A percentile compares a stretch with the other conserved stretches of the same genome.
These are phyloP conservation scores for Drosophila acutilabella DNA, from an alignment of 2,888 invertebrate genomes.

Conservation along the genomic window DNA sequence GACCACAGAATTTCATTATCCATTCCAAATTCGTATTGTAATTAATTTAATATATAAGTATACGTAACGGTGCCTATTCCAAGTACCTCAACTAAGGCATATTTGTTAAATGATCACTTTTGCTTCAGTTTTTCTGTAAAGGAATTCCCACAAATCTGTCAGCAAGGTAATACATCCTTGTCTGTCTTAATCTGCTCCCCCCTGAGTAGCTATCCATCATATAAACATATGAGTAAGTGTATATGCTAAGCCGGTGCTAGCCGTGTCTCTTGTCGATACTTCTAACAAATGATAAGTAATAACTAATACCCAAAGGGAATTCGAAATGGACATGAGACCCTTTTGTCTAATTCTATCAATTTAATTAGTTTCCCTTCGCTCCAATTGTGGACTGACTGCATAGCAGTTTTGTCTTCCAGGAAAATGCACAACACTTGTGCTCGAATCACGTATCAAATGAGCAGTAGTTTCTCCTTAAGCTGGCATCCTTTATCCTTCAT, in stretches of 20 bases:
- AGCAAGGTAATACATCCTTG: slow-evolving; percentile 34
- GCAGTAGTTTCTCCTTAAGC: slow-evolving; percentile 5
- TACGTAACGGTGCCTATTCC: slow-evolving; percentile 13
- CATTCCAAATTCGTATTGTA: slow-evolving; percentile 77
- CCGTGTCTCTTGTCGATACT: slow-evolving; percentile 33
- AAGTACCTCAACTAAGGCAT: neutral
- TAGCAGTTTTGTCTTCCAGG: slow-evolving; percentile 27
- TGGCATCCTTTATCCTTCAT: slow-evolving; percentile 20
- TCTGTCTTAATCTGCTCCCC: neutral
- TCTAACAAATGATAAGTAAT: slow-evolving; percentile 57
- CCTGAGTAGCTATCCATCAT: slow-evolving; percentile 30
- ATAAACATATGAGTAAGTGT: slow-evolving; percentile 13
- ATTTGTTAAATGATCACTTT: neutral
- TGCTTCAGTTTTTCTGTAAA: neutral
- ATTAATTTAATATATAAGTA: slow-evolving; percentile 69
- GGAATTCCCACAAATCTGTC: slow-evolving; percentile 30
- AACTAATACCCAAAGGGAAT: slow-evolving; percentile 7
- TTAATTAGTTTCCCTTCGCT: slow-evolving; percentile 77
- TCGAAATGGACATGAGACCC: slow-evolving; percentile 29
- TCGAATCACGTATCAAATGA: slow-evolving; percentile 71
- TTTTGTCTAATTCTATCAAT: slow-evolving; percentile 76
- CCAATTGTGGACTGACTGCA: slow-evolving; percentile 55
- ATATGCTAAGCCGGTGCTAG: slow-evolving; percentile 35
- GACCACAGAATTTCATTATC: slow-evolving; percentile 76
- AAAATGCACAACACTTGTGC: slow-evolving; percentile 55